These are phyloP conservation scores for Drosophila yooni DNA, from an alignment of 2,888 invertebrate genomes.

Conservation along the genomic window DNA sequence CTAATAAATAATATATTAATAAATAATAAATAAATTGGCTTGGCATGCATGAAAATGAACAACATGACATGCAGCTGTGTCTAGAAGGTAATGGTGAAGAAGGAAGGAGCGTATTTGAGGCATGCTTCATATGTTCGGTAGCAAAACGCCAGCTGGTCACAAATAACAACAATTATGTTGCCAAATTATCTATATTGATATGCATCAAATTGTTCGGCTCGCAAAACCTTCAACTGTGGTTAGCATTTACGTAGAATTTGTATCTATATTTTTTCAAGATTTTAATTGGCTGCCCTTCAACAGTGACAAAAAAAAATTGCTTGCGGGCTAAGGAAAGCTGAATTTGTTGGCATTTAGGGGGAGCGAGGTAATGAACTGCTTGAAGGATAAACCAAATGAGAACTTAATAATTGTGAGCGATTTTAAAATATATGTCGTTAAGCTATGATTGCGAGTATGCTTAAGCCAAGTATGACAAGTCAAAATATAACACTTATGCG, in stretches of 20 bases:
- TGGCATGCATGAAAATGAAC: constrained; percentile 47
- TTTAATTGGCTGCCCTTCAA: constrained; percentile 53
- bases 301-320: constrained; percentile 23
- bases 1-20: constrained; percentile 51
- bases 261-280: constrained; percentile 18
- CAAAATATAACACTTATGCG: not conserved
- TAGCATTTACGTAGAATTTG: constrained; percentile 54
- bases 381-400: constrained; percentile 43
- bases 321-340: constrained; percentile 36
- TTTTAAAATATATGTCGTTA: not conserved
- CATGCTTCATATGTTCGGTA: constrained; percentile 41
- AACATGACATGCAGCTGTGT: constrained; percentile 45
- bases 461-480: not conserved
- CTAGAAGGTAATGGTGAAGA: not conserved
- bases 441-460: not conserved
- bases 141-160: constrained; percentile 26
- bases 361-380: constrained; percentile 31
- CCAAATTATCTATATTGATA: constrained; percentile 66
- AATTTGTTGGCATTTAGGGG: constrained; percentile 13
- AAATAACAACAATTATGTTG: constrained; percentile 35
- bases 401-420: not conserved
- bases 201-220: constrained; percentile 55
- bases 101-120: constrained; percentile 28
- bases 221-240: constrained; percentile 71
- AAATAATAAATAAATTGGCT: constrained; percentile 65